Percentiles rank a stretch among this genome's conserved stretches.
phyloP scores from a whole-genome alignment of 2,888 invertebrate species.

The Papilio demoleus region DNA sequence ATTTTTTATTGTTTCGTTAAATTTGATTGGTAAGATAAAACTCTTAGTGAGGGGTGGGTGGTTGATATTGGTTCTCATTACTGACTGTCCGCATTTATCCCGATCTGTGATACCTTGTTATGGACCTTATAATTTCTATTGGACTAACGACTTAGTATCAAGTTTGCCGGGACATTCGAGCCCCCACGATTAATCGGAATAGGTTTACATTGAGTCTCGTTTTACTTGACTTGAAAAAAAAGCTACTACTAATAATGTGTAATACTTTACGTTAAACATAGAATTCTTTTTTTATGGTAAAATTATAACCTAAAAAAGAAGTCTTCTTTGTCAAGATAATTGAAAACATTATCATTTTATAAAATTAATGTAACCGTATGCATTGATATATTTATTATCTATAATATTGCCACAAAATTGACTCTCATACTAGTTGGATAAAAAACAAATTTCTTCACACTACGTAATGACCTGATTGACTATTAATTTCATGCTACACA shows the following conservation, averaged over 20 bases:
- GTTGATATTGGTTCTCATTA: conserved; percentile 58
- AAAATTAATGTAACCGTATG: no score
- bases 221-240: neutral
- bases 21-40: conserved; percentile 30
- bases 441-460: neutral
- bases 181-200: conserved; percentile 43
- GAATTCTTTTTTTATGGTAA: no score
- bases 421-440: no score
- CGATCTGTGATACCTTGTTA: conserved; percentile 61
- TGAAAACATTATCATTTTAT: no score
- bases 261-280: no score
- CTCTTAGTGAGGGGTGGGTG: conserved; percentile 42
- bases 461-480: neutral
- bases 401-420: no score
- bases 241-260: no score
- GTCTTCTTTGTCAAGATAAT: no score
- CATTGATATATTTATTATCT: no score
- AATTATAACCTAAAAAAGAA: no score
- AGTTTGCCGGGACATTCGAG: conserved; percentile 49
- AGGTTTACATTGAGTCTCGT: conserved; percentile 9
- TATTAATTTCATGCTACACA: neutral
- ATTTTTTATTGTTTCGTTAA: conserved; percentile 33
- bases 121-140: conserved; percentile 56
- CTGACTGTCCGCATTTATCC: conserved; percentile 49
- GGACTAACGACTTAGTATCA: conserved; percentile 53